Conservation (phyloP, 2,888 invertebrate genomes). For the Chelonus formosanus region DNA sequence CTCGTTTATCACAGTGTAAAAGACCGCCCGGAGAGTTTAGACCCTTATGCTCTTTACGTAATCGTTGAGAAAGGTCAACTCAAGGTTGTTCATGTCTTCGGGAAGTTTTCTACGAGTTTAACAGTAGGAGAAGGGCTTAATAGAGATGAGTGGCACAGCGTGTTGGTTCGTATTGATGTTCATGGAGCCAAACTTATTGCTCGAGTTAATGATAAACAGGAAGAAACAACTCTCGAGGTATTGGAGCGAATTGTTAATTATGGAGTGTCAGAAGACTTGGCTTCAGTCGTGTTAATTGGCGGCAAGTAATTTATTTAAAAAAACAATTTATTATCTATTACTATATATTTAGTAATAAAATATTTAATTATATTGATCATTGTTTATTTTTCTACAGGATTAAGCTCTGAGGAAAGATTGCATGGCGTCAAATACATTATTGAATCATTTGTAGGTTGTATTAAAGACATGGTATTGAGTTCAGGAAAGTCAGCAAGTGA, state of each 20-base stretch:
- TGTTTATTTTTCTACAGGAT: slow-evolving; percentile 47
- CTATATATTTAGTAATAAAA: background rate
- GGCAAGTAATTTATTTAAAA: slow-evolving; percentile 68
- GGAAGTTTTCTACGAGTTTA: slow-evolving; percentile 83
- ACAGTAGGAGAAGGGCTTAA: slow-evolving; percentile 89
- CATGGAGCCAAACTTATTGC: slow-evolving; percentile 85
- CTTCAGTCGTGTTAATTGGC: slow-evolving; percentile 88
- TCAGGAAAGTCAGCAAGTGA: slow-evolving; percentile 88
- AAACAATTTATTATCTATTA: background rate
- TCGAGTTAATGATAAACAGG: slow-evolving; percentile 83
- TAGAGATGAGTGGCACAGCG: slow-evolving; percentile 90
- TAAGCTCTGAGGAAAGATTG: slow-evolving; percentile 87
- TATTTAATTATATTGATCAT: background rate
- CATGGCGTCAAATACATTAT: slow-evolving; percentile 93
- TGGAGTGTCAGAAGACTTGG: slow-evolving; percentile 85
- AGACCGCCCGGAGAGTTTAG: slow-evolving; percentile 80
- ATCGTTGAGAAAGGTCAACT: slow-evolving; percentile 92
- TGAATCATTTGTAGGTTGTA: slow-evolving; percentile 92
- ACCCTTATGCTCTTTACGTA: slow-evolving; percentile 89
- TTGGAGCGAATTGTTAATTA: slow-evolving; percentile 85
- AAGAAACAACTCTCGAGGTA: slow-evolving; percentile 84
- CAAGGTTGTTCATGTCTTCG: slow-evolving; percentile 91
- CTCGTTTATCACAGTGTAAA: slow-evolving; percentile 91
- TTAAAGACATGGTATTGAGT: slow-evolving; percentile 85
- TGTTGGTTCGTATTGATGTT: slow-evolving; percentile 86